phyloP scores from a whole-genome alignment of 2,797 vertebrate genomes.

The Neostethus bicornis region DNA sequence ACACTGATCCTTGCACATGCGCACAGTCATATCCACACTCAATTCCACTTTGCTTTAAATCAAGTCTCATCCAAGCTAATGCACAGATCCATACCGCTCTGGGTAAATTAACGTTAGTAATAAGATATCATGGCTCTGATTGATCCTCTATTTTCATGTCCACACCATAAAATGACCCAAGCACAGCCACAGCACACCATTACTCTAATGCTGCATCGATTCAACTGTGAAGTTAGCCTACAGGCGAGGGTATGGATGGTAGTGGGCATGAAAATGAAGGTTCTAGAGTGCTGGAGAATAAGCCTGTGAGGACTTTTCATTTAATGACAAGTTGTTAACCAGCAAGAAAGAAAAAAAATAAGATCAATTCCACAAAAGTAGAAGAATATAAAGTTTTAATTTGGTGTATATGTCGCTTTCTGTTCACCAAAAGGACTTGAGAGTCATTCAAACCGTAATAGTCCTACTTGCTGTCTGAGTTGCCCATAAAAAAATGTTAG shows the following conservation, averaged over 20 bases:
- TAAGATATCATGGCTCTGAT: conserved; percentile 98
- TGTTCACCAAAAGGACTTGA: not conserved
- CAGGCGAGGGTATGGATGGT: conserved; percentile 28
- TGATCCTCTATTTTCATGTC: conserved; percentile 88
- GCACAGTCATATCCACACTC: conserved; percentile 42
- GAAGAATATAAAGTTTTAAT: not conserved
- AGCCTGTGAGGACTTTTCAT: too few species aligned
- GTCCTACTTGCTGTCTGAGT: not conserved
- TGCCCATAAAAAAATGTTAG: not conserved
- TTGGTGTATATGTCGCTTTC: not conserved
- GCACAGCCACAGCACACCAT: conserved; percentile 88
- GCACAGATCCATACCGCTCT: conserved; percentile 91
- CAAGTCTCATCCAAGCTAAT: conserved; percentile 81
- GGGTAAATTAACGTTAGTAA: conserved; percentile 99
- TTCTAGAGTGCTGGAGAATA: conserved; percentile 18
- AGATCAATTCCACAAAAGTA: not conserved
- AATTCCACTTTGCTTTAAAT: conserved; percentile 77
- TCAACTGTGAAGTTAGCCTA: conserved; percentile 69
- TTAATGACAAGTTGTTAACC: not conserved
- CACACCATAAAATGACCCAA: conserved; percentile 92
- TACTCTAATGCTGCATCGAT: conserved; percentile 91
- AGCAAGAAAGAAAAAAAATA: not conserved
- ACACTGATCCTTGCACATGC: conserved; percentile 16
- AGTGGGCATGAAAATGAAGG: conserved; percentile 22
- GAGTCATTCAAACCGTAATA: too few species aligned